phyloP scores from a whole-genome alignment of 2,113 vertebrate genomes.

The Shinisaurus crocodilurus region DNA sequence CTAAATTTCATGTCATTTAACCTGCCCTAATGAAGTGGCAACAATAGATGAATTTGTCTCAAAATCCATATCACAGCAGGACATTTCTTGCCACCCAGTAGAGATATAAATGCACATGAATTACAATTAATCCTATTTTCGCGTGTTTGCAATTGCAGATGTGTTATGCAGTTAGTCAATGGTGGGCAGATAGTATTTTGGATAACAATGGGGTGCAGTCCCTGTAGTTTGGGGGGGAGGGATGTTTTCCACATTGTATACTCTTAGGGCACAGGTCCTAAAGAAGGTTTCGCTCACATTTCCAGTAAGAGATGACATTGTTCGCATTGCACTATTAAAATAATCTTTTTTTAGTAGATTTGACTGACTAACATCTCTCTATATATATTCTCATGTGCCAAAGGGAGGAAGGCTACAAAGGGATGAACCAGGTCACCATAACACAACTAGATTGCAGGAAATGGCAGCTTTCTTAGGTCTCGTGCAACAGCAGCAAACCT shows the following conservation, averaged over 20 bases:
- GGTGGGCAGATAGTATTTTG: not conserved
- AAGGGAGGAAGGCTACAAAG: not conserved
- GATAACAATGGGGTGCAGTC: slow-evolving; percentile 5
- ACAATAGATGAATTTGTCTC: not conserved
- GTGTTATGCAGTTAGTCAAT: rapidly evolving
- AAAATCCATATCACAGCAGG: not conserved
- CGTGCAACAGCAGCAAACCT: not conserved
- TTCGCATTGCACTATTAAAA: not conserved
- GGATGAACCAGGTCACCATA: not conserved
- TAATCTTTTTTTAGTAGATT: not conserved
- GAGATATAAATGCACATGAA: not conserved
- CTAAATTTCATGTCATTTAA: not conserved
- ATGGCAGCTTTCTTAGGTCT: not conserved
- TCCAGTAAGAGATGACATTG: not conserved
- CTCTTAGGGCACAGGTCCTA: slow-evolving; percentile 21
- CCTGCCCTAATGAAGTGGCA: not conserved
- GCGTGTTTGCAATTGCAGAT: not conserved
- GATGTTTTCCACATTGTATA: not conserved
- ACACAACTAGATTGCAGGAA: not conserved
- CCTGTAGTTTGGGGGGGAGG: not conserved
- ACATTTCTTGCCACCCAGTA: not conserved
- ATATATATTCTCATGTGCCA: not conserved
- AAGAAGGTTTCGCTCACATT: not conserved
- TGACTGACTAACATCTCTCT: not conserved
- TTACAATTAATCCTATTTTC: slow-evolving; percentile 32